phyloP scores from a whole-genome alignment of 1,140 invertebrate species.

The Temnothorax longispinosus region DNA sequence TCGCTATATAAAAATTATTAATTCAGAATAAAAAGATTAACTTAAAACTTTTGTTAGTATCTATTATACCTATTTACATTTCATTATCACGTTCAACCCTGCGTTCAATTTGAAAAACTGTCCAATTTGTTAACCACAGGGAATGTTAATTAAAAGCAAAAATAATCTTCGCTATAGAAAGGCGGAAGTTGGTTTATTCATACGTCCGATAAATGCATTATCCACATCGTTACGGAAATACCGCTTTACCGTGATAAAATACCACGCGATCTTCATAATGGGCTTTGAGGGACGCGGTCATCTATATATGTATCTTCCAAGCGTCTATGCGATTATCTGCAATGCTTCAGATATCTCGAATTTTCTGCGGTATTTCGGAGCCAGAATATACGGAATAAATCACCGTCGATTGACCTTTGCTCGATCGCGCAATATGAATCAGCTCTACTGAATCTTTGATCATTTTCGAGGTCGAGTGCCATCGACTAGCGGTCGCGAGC shows the following conservation, averaged over 20 bases:
- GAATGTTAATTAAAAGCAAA: background rate
- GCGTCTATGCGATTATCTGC: background rate
- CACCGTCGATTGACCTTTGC: conserved; percentile 27
- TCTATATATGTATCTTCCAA: background rate
- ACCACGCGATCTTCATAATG: background rate
- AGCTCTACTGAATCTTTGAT: conserved; percentile 40
- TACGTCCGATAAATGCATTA: background rate
- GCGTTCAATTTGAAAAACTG: background rate
- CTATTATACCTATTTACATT: background rate
- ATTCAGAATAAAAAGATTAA: background rate
- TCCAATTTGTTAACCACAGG: background rate
- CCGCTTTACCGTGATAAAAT: background rate
- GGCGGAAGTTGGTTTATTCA: background rate
- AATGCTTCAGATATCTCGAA: conserved; percentile 30
- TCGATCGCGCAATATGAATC: conserved; percentile 48
- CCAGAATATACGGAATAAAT: conserved; percentile 15
- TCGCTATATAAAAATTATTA: background rate
- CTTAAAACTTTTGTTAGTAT: background rate
- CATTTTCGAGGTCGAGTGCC: conserved; percentile 60
- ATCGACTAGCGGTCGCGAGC: background rate
- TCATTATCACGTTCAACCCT: background rate
- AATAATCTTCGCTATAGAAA: background rate
- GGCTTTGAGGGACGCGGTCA: background rate
- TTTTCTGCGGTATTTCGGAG: conserved; percentile 19
- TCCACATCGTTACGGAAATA: background rate